Evolutionary conservation across 2,888 invertebrate species (phyloP).

Genomic region (Molanna angustata): DNA sequence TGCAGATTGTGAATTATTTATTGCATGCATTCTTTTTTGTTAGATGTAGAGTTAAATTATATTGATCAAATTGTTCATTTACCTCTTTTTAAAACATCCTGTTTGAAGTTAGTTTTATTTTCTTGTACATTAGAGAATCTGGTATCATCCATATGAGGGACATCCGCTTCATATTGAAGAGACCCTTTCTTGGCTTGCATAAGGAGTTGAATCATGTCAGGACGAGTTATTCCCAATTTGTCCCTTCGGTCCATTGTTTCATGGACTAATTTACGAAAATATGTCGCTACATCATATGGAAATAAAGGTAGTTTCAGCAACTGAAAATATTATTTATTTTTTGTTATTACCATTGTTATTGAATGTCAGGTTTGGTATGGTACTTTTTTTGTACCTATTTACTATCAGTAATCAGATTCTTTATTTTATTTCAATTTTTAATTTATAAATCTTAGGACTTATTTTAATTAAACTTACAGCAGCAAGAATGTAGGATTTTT

Average conservation of each 20-base stretch:
- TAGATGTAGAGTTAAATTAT: too few species aligned
- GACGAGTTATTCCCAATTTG: constrained; percentile 14
- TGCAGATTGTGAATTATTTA: too few species aligned
- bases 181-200: constrained; percentile 31
- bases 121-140: constrained; percentile 25
- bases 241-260: constrained; percentile 21
- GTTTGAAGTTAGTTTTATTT: constrained; percentile 3
- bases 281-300: constrained; percentile 22
- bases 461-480: too few species aligned
- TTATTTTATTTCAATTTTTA: too few species aligned
- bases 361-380: too few species aligned
- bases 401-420: too few species aligned
- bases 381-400: too few species aligned
- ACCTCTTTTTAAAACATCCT: constrained; percentile 27
- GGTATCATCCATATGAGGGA: constrained; percentile 17
- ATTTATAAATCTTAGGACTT: too few species aligned
- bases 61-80: too few species aligned
- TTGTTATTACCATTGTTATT: too few species aligned
- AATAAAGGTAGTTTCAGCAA: constrained; percentile 24
- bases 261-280: constrained; percentile 23
- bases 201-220: constrained; percentile 29
- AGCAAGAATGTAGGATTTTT: too few species aligned
- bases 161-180: constrained; percentile 21
- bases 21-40: too few species aligned
- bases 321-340: constrained; percentile 17